Percentiles rank a stretch among this genome's conserved stretches.
Conservation (phyloP, 2,797 vertebrate species). For the Lemur catta region DNA sequence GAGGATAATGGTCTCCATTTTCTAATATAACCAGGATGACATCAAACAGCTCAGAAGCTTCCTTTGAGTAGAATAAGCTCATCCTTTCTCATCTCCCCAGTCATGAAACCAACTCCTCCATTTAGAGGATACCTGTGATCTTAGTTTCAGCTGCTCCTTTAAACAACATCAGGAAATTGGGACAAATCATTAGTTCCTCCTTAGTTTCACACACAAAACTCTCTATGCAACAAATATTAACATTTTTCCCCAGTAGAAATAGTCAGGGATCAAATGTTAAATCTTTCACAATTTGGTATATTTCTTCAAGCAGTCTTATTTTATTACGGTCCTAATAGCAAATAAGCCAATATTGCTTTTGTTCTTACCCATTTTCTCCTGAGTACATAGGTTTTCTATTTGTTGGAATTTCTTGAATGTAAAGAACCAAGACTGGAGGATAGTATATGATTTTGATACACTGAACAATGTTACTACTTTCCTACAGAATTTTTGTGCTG, state of each 20-base stretch:
- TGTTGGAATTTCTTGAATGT: neutral
- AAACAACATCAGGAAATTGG: neutral
- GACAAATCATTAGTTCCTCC: neutral
- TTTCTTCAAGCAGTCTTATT: conserved; percentile 26
- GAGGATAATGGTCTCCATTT: neutral
- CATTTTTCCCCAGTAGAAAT: neutral
- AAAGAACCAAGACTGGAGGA: neutral
- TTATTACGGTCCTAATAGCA: neutral
- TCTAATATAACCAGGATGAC: neutral
- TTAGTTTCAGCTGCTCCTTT: neutral
- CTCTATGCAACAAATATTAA: neutral
- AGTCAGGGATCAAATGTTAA: neutral
- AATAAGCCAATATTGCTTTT: neutral
- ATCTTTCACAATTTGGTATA: neutral
- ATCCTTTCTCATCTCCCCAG: neutral
- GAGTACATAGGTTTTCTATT: neutral
- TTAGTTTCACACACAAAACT: neutral
- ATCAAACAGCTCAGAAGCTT: neutral
- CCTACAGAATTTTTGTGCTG: neutral
- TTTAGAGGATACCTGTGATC: neutral
- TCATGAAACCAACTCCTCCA: neutral
- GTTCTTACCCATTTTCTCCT: neutral
- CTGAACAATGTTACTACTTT: neutral
- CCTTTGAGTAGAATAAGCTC: neutral
- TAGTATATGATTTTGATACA: neutral